phyloP scores from a whole-genome alignment of 2,888 invertebrate genomes.

The Papilio elwesi region DNA sequence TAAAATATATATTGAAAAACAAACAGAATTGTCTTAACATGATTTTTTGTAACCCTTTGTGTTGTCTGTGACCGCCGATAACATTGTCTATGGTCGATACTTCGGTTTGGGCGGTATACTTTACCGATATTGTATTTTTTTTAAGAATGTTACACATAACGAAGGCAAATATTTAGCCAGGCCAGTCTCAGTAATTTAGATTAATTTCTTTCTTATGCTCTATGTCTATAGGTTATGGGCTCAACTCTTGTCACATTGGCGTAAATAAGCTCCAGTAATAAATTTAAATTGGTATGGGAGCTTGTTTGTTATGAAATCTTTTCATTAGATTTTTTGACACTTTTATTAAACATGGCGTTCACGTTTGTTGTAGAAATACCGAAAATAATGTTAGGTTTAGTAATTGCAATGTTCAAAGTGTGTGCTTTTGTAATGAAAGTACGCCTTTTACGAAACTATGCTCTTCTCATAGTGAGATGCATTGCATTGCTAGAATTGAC shows the following conservation, averaged over 20 bases:
- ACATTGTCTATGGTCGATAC: constrained; percentile 46
- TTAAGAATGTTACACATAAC: constrained; percentile 27
- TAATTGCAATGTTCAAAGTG: neutral
- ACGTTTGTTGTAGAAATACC: neutral
- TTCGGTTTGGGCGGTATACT: constrained; percentile 10
- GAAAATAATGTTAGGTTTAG: neutral
- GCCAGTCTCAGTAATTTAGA: constrained; percentile 44
- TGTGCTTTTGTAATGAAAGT: constrained; percentile 5
- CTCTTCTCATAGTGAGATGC: neutral
- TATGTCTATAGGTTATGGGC: neutral
- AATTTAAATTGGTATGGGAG: neutral
- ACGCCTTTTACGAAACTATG: neutral
- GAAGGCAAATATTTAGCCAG: constrained; percentile 32
- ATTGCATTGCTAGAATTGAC: neutral
- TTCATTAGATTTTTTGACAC: neutral
- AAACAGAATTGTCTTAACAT: constrained; percentile 59
- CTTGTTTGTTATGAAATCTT: neutral
- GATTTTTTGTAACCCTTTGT: constrained; percentile 53
- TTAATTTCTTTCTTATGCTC: neutral
- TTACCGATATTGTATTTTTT: constrained; percentile 4
- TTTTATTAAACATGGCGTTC: constrained; percentile 22
- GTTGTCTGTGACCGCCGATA: constrained; percentile 55
- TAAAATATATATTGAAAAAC: constrained; percentile 59
- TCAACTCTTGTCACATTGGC: neutral
- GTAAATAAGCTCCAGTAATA: neutral